Evolutionary conservation across 2,797 vertebrate genomes (phyloP), one percentile per base, ranked within the genome.

Genomic region (Spondyliosoma cantharus): DNA sequence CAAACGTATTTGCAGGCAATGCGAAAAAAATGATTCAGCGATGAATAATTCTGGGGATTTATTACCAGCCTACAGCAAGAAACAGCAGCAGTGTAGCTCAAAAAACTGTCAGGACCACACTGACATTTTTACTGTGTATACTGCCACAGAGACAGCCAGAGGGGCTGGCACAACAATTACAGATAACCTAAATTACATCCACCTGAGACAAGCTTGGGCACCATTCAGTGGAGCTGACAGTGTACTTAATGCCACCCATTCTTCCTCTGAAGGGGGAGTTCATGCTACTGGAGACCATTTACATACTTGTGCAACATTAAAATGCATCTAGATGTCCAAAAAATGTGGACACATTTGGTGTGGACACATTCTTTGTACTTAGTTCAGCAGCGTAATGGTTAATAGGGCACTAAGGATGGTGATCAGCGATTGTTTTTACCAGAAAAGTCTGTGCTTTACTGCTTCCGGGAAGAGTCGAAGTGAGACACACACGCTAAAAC

Each of bases 121-220:
- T 83, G 86, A 84, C 80, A 89, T 80, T 90, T 86, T 83, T 76
- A 80, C 82, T 69, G 64, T 64, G n/a, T 67, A 60, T 61, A 37
- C 68, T 62, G 77, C 75, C 67, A 79, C 62, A 73, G 67, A 84
- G 71, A 83, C 56, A 63, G 80, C 80, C 73, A 53, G 80, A 83
- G 80, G 79, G 74, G 63, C 62, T 82, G 81, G 73, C 66, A 78
- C 59, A 24, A 43, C 67, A 80, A 74, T 91, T 84, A 84, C 60
- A 70, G 65, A 73, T 80, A 82, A 76, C 50, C 71, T 85, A 84
- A 81, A 84, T 83, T 80, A 86, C 48, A 79, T 49, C 71, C 64
- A 79, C 71, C 69, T 29, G 29, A 77, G 81, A 85, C 17, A 3
- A 69, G 45, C 45, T 58, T 7, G n/a, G 74, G n/a, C 60, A 59